A percentile compares a stretch with the other conserved stretches of the same genome.
Conservation (phyloP, 2,888 invertebrate genomes). For the Drosophila percnosoma region DNA sequence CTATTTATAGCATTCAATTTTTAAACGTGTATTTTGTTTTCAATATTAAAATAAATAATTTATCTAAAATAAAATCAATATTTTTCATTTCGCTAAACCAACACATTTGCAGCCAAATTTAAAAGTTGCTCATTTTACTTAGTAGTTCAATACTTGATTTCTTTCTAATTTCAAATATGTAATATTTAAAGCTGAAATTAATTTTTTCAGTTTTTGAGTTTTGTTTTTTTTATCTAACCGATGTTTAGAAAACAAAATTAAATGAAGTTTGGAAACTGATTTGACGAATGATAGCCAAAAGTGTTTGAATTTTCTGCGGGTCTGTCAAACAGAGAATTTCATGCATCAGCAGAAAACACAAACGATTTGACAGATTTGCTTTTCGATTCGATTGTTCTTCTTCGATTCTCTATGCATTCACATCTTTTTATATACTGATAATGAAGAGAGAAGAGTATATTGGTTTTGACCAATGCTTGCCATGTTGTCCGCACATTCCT, state of each 20-base stretch:
- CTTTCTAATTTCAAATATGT: fast-evolving
- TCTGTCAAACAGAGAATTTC: constrained; percentile 18
- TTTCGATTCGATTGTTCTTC: constrained; percentile 53
- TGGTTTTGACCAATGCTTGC: not conserved
- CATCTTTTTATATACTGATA: not conserved
- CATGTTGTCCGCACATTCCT: not conserved
- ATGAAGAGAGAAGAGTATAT: not conserved
- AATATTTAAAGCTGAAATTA: not conserved
- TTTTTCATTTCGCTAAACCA: not conserved
- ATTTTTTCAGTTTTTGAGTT: not conserved
- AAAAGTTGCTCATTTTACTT: not conserved
- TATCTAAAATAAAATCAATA: not conserved
- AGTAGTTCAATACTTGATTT: not conserved
- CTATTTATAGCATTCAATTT: not conserved
- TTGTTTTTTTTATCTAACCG: not conserved
- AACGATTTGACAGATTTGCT: constrained; percentile 54
- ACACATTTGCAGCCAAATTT: not conserved
- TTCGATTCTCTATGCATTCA: constrained; percentile 39
- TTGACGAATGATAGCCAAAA: not conserved
- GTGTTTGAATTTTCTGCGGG: constrained; percentile 42
- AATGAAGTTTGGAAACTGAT: not conserved
- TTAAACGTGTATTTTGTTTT: not conserved
- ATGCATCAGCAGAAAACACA: constrained; percentile 30
- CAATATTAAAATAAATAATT: not conserved
- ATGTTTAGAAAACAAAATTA: not conserved